Evolutionary conservation across 2,113 vertebrate species (phyloP), one percentile per base, ranked within the genome.

Genomic region (Euleptes europaea): DNA sequence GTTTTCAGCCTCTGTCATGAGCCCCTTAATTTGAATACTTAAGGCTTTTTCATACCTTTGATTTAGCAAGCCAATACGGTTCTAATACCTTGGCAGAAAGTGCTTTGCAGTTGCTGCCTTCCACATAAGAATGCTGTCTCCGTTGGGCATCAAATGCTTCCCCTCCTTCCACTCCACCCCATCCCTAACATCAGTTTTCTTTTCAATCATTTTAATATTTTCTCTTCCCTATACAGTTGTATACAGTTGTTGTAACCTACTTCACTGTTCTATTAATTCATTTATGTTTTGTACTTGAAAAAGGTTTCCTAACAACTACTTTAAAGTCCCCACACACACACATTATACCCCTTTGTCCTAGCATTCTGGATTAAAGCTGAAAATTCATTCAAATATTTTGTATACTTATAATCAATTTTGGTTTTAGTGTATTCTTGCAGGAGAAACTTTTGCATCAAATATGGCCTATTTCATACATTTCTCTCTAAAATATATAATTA

Each of bases 381-480:
- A 74, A 86, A n/a, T 74, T 67, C 21, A 66, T 5, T 31, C 66
- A 28, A n/a, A 80, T 26, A 54, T 49, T 69, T 28, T 63, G 13
- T 85, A 33, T 57, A 47, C 54, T 80, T 80, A 65, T 73, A 65
- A 80, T 73, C 40, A 47, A 72, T 38, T 85, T 54, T 60, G 21
- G n/a, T 85, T 79, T 72, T 72, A 85, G 35, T 40, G 57, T 79
- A 72, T 80, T 49, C 54, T 40, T 33, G 8, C 47, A 85, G 31
- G 71, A 63, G 54, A 79, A 79, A 14, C 42, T 73, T n/a, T 67
- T 5, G 47, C n/a, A 79, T 49, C 11, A 79, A 60, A 38, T 9
- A 10, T 79, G 78, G 54, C 54, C 40, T 14, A 1, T 49, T n/a
- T 78, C n/a, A 78, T 71, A 28, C 78, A 65, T 74, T 40, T n/a